These are phyloP conservation scores for Brienomyrus brachyistius DNA, from an alignment of 2,113 vertebrate genomes.

Conservation along the genomic window DNA sequence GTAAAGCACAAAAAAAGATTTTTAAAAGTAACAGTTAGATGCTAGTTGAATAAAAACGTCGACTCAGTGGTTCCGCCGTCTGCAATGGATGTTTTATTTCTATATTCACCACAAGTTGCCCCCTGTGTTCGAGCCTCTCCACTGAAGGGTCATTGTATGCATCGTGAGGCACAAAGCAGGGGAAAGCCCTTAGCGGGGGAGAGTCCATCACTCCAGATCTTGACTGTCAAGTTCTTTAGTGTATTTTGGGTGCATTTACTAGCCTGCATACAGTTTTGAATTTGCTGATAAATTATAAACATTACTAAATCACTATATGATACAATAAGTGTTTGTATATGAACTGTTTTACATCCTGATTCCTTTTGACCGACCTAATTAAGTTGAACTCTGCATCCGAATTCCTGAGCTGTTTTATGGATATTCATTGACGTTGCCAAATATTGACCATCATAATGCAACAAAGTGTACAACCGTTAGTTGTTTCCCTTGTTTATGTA, in stretches of 20 bases:
- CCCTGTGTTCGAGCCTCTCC: not conserved
- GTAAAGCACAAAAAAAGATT: slow-evolving; percentile 59
- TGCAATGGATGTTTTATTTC: slow-evolving; percentile 17
- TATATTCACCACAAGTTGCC: not conserved
- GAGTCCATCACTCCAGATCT: not conserved
- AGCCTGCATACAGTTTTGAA: not conserved
- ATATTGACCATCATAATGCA: not conserved
- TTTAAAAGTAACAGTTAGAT: slow-evolving; percentile 51
- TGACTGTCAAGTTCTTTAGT: not conserved
- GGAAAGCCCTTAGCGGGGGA: not conserved
- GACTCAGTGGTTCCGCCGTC: slow-evolving; percentile 43
- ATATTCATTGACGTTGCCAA: not conserved
- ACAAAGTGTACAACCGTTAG: not conserved
- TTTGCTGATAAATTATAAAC: not conserved
- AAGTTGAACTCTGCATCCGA: not conserved
- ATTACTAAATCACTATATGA: not conserved
- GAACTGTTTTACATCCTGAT: not conserved
- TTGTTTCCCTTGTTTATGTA: not conserved
- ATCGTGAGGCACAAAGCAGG: not conserved
- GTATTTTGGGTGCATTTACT: not conserved
- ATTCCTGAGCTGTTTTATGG: not conserved
- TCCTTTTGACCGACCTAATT: not conserved
- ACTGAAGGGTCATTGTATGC: not conserved
- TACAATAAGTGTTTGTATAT: not conserved
- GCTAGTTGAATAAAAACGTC: slow-evolving; percentile 63